Evolutionary conservation across 2,113 vertebrate genomes (phyloP), one percentile per base, ranked within the genome.

Genomic region (Cinclus mexicanus): DNA sequence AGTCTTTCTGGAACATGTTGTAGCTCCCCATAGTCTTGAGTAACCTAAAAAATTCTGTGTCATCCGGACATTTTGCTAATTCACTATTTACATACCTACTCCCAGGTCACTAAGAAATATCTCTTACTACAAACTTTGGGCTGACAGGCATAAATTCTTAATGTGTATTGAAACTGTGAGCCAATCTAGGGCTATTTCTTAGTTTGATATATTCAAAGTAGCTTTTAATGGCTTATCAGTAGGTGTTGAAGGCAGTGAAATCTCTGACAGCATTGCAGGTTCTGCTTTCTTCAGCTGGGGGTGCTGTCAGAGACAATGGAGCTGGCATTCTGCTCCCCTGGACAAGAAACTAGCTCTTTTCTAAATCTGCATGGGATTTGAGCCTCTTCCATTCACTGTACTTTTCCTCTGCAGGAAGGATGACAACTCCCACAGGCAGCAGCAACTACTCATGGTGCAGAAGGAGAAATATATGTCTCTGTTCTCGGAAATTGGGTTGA

Each of bases 41-140:
- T 95, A 97, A 95, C 95, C 91, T 97, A 97, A 97, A 98, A 97
- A 97, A 90, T 98, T 98, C 95, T 86, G 75, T 96, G 83, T 95
- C 97, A 97, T 96, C 94, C 65, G 46, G 97, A 97, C 84, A 94
- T 97, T 97, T 96, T 85, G 94, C 90, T 95, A 96, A 96, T 95
- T 97, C 91, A 88, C 97, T 98, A 98, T 98, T 98, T 97, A 96
- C 95, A 93, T 96, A 83, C 94, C 79, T 93, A 97, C 94, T 98
- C 96, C 95, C 87, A 94, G 94, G 90, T 96, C 96, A 96, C 95
- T 94, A 92, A 96, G 95, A 95, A 97, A 97, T 93, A 95, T 97
- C 87, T 87, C 91, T 91, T 86, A 61, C 85, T 96, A 91, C 80
- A 88, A 93, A 96, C 91, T 95, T 89, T 72, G 84, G 87, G 86